A percentile compares a stretch with the other conserved stretches of the same genome.
Conservation (phyloP, 2,113 vertebrate genomes). For the Narcine bancroftii region DNA sequence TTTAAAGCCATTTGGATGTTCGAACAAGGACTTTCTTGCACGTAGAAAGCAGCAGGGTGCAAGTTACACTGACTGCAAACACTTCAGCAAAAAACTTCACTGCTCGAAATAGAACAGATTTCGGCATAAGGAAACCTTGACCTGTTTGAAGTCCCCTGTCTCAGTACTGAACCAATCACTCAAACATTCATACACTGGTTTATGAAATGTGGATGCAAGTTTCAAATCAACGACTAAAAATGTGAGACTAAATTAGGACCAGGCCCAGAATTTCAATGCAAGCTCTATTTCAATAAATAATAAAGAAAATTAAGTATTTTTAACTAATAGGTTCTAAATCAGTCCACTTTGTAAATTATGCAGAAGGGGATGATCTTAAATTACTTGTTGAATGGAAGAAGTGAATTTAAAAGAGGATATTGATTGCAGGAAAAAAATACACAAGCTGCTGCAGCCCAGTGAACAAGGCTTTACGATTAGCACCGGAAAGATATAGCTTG, state of each 20-base stretch:
- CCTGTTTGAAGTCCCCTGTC: not conserved
- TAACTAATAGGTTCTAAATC: not conserved
- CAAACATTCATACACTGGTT: not conserved
- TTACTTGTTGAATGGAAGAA: constrained; percentile 5
- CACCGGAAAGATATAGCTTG: not conserved
- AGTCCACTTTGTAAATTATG: not conserved
- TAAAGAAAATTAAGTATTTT: constrained; percentile 1
- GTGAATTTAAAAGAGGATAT: not conserved
- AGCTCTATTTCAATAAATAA: not conserved
- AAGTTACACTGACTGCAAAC: constrained; percentile 14
- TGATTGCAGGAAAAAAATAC: not conserved
- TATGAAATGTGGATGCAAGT: not conserved
- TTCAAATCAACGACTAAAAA: not conserved
- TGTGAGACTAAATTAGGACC: not conserved
- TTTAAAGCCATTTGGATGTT: constrained; percentile 23
- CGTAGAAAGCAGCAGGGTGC: not conserved
- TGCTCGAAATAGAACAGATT: not conserved
- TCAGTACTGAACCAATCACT: not conserved
- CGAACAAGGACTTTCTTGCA: not conserved
- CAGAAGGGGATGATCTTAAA: not conserved
- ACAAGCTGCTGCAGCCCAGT: not conserved
- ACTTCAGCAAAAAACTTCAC: not conserved
- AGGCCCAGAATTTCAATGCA: not conserved
- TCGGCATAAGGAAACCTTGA: not conserved
- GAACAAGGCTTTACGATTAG: not conserved